phyloP scores from a whole-genome alignment of 2,888 invertebrate species.

The Syrista parreyssii region DNA sequence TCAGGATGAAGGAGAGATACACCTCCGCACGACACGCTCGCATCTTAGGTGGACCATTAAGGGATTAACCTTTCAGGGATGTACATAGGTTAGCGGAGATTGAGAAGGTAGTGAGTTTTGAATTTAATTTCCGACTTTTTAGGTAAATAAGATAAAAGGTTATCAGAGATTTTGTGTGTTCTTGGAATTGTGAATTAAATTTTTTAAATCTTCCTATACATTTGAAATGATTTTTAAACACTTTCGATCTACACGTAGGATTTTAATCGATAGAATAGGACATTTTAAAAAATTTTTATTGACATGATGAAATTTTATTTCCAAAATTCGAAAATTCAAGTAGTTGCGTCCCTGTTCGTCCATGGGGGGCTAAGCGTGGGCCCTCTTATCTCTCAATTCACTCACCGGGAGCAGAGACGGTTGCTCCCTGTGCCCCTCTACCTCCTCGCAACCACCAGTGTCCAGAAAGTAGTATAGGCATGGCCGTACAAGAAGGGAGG shows the following conservation, averaged over 20 bases:
- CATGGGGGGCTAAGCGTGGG: slow-evolving; percentile 49
- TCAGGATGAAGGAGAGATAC: slow-evolving; percentile 41
- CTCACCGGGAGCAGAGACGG: slow-evolving; percentile 40
- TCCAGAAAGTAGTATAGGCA: slow-evolving; percentile 27
- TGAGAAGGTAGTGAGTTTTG: background rate
- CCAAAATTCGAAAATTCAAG: background rate
- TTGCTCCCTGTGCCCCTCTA: background rate
- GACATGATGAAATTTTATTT: background rate
- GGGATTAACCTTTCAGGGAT: slow-evolving; percentile 55
- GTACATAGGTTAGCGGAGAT: slow-evolving; percentile 16
- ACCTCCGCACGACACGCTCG: slow-evolving; percentile 52
- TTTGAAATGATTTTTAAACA: background rate
- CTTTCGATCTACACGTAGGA: background rate
- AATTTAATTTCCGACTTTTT: background rate
- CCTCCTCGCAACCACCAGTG: slow-evolving; percentile 15
- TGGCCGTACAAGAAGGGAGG: slow-evolving; percentile 22
- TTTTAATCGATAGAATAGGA: background rate
- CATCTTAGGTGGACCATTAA: slow-evolving; percentile 46
- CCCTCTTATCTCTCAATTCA: slow-evolving; percentile 63
- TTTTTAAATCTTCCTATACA: background rate
- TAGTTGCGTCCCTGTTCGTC: slow-evolving; percentile 42
- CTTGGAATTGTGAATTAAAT: background rate
- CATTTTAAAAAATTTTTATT: background rate
- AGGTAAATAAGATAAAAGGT: background rate
- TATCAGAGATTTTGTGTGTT: background rate